Percentiles rank a stretch among this genome's conserved stretches.
These are phyloP conservation scores for Frieseomelitta varia DNA, from an alignment of 1,140 invertebrate genomes.

Conservation along the genomic window DNA sequence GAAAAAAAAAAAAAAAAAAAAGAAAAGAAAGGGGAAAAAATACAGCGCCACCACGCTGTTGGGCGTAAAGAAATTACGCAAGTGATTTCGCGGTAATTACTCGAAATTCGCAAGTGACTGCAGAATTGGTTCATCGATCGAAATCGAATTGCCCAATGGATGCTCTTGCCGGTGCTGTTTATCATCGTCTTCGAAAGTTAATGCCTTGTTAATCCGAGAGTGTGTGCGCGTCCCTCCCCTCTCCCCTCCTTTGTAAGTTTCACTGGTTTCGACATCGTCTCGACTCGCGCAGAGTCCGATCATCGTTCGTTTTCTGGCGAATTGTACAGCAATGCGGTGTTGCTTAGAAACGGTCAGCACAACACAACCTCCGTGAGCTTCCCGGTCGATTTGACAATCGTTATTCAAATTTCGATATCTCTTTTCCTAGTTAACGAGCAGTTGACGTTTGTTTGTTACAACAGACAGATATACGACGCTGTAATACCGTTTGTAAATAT, in stretches of 20 bases:
- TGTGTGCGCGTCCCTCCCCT: not conserved
- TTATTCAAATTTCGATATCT: not conserved
- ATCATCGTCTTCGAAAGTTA: conserved; percentile 6
- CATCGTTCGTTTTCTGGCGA: conserved; percentile 43
- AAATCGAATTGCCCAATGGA: not conserved
- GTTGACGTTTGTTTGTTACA: not conserved
- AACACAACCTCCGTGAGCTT: conserved; percentile 39
- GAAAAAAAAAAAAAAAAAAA: too few species aligned
- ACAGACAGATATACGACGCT: not conserved
- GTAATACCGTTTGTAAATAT: not conserved
- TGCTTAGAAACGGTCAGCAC: conserved; percentile 60
- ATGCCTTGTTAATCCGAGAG: not conserved
- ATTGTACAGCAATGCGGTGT: conserved; percentile 62
- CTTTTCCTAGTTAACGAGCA: not conserved
- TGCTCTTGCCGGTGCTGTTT: not conserved
- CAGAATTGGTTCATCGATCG: not conserved
- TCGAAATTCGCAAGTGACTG: not conserved
- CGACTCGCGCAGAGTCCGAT: conserved; percentile 38
- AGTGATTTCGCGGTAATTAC: not conserved
- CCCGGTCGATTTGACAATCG: conserved; percentile 1
- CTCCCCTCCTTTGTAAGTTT: not conserved
- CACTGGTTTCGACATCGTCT: conserved; percentile 34
- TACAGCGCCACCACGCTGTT: not conserved
- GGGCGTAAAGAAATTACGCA: not conserved
- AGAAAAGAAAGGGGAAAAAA: not conserved